phyloP scores from a whole-genome alignment of 1,140 invertebrate genomes.

The Hyphantria cunea region DNA sequence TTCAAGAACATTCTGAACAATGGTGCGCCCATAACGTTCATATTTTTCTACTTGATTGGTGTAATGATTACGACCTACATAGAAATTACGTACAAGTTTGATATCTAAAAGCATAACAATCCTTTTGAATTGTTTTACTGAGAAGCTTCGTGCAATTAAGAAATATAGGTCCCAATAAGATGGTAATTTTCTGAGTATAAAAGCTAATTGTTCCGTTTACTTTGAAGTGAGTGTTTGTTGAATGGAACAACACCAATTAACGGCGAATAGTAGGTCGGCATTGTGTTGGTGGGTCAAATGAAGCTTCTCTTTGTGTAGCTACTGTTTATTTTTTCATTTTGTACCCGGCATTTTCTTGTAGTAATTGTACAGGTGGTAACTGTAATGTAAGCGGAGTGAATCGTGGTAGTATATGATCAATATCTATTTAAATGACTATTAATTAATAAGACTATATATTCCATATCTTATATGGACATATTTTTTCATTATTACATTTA shows the following conservation, averaged over 20 bases:
- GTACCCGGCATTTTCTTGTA: slow-evolving; percentile 39
- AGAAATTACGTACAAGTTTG: slow-evolving; percentile 8
- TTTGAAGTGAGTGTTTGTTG: slow-evolving; percentile 54
- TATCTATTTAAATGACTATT: slow-evolving; percentile 28
- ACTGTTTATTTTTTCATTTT: slow-evolving; percentile 70
- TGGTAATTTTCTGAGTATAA: slow-evolving; percentile 25
- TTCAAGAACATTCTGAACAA: slow-evolving; percentile 30
- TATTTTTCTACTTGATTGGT: slow-evolving; percentile 65
- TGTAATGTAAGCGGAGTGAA: slow-evolving; percentile 41
- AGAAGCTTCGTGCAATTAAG: slow-evolving; percentile 6
- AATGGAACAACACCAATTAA: slow-evolving; percentile 62
- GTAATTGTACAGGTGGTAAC: slow-evolving; percentile 63
- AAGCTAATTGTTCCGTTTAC: slow-evolving; percentile 49
- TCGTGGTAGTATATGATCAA: slow-evolving; percentile 46
- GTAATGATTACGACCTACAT: slow-evolving; percentile 68
- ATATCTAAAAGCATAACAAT: background rate
- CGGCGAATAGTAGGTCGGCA: slow-evolving; percentile 59
- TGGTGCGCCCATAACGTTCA: slow-evolving; percentile 29
- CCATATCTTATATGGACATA: background rate
- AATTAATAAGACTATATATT: slow-evolving; percentile 4
- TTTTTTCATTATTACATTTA: background rate
- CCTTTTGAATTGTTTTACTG: too few relatives aligned
- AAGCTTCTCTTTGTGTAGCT: slow-evolving; percentile 66
- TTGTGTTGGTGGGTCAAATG: slow-evolving; percentile 61
- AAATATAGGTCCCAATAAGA: slow-evolving; percentile 17